These are phyloP conservation scores for Rallus limicola DNA, from an alignment of 2,113 vertebrate genomes.

Conservation along the genomic window DNA sequence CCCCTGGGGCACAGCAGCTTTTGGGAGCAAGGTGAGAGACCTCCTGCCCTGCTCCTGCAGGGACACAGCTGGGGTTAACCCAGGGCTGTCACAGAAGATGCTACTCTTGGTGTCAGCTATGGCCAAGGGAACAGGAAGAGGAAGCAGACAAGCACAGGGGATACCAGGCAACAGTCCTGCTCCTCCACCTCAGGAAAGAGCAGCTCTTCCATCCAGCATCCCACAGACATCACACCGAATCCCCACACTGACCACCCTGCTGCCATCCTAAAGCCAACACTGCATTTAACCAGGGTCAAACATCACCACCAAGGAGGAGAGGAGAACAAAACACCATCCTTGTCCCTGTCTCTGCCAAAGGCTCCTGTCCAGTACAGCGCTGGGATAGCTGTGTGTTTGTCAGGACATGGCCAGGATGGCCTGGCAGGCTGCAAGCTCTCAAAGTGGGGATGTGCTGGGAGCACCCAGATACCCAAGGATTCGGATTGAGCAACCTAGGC, in stretches of 20 bases:
- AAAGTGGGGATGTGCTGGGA: not conserved
- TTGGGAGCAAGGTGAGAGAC: not conserved
- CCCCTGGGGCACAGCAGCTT: not conserved
- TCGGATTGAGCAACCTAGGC: not conserved
- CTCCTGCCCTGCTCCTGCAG: not conserved
- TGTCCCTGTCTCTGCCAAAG: not conserved
- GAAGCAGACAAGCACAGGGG: not conserved
- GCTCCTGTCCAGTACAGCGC: accelerated
- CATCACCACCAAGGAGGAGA: not conserved
- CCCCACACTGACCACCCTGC: not conserved
- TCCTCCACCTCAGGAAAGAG: not conserved
- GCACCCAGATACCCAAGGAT: not conserved
- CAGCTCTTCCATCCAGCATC: not conserved
- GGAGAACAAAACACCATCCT: not conserved
- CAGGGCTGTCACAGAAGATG: not conserved
- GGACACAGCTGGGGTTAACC: not conserved
- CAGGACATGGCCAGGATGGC: not conserved
- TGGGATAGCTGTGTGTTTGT: not conserved
- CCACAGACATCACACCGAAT: accelerated
- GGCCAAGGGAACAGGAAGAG: not conserved
- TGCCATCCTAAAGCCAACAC: not conserved
- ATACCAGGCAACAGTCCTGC: not conserved
- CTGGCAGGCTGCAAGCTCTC: not conserved
- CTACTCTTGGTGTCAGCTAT: not conserved
- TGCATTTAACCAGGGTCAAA: not conserved